These are phyloP conservation scores for Nomada ferruginata DNA, from an alignment of 2,888 invertebrate genomes.

Conservation along the genomic window DNA sequence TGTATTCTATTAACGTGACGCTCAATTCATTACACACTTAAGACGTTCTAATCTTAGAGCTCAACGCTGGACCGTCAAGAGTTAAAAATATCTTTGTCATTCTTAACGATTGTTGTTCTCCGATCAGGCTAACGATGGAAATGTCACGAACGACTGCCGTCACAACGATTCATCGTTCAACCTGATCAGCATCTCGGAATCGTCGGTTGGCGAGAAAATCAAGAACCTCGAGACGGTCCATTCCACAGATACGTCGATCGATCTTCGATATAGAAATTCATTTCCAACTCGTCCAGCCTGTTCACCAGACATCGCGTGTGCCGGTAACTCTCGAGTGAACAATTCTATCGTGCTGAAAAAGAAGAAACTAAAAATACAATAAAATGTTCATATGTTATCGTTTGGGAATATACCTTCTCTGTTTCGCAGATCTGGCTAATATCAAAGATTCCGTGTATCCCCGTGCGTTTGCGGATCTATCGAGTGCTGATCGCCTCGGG, in stretches of 20 bases:
- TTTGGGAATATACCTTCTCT: conserved; percentile 17
- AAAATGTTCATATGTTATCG: conserved; percentile 36
- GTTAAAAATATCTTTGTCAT: conserved; percentile 31
- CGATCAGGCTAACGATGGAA: conserved; percentile 33
- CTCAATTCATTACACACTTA: background rate
- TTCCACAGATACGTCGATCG: background rate
- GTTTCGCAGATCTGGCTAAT: conserved; percentile 56
- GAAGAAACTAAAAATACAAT: conserved; percentile 38
- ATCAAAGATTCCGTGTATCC: conserved; percentile 56
- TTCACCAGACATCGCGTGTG: background rate
- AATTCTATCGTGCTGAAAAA: background rate
- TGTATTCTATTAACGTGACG: background rate
- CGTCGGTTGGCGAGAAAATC: background rate
- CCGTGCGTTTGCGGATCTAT: conserved; percentile 47
- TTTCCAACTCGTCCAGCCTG: background rate
- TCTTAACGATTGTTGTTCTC: conserved; percentile 29
- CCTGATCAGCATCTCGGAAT: background rate
- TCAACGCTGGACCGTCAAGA: conserved; percentile 31
- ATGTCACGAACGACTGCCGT: background rate
- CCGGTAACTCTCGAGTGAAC: conserved; percentile 18
- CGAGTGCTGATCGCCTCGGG: conserved; percentile 43
- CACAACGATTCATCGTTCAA: background rate
- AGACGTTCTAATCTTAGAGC: conserved; percentile 4
- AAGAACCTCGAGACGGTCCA: background rate
- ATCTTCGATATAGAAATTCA: background rate